Evolutionary conservation across 2,888 invertebrate genomes (phyloP), one percentile per base, ranked within the genome.

Genomic region (Hoplodrina blanda): DNA sequence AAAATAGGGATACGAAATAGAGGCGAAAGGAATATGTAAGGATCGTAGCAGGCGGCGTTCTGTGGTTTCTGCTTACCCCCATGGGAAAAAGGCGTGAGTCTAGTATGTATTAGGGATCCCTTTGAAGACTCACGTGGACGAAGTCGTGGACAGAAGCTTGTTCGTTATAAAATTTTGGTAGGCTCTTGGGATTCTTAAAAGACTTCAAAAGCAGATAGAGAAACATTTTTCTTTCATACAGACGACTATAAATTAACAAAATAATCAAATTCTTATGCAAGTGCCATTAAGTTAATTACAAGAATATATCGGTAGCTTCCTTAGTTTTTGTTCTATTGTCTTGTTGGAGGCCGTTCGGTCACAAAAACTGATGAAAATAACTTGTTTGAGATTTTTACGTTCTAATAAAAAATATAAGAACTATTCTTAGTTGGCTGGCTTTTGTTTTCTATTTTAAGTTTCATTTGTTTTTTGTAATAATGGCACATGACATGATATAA

Each of bases 281-380:
- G 33, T 67, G 57, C 60, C 68, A 77, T 77, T 61, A 62, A 75
- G 67, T 76, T 86, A 83, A 83, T 85, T 80, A 81, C 63, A 73
- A 67, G 69, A 79, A 79, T 70, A 73, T 71, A 75, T 74, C 62
- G 66, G 62, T 78, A 8, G 65, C 81, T 84, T 87, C 84, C 83
- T 83, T 50, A 60, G 61, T 87, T 85, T 84, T 85, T 86, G 78
- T 77, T 69, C 76, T 20, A 87, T 86, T 87, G 85, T 86, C 60
- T 68, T 8, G n/a, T 60, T 73, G 55, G 73, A 84, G 77, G 84
- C 62, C 76, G 57, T 57, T 72, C 30, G 17, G 25, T 30, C 44
- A 61, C 60, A 80, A 83, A 85, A 78, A 74, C 54, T 73, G 41
- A 60, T 67, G 71, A 75, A 80, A 83, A 75, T 82, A 68, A 73